Conservation (phyloP, 2,113 vertebrate genomes). For the Cranoglanis bouderius region DNA sequence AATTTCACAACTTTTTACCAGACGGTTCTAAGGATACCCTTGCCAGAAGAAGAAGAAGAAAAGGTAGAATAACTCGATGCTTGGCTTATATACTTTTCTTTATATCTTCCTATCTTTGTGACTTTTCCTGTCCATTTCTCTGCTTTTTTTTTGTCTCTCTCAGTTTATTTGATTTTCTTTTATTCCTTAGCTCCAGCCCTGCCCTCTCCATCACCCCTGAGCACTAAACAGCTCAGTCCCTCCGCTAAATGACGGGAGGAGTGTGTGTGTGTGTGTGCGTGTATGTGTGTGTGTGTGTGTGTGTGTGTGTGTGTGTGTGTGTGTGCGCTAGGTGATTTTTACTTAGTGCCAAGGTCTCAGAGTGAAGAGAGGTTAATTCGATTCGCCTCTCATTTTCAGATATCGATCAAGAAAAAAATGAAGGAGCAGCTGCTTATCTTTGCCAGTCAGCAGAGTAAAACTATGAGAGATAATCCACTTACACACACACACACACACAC, state of each 20-base stretch:
- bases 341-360: slow-evolving; percentile 32
- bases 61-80: no score
- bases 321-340: slow-evolving; percentile 12
- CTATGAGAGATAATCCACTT: slow-evolving; percentile 18
- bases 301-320: slow-evolving; percentile 14
- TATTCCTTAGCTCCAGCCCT: neutral
- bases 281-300: neutral
- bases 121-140: neutral
- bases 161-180: slow-evolving; percentile 5
- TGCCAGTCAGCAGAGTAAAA: slow-evolving; percentile 41
- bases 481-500: slow-evolving; percentile 17
- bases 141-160: slow-evolving; percentile 13
- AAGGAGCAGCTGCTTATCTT: slow-evolving; percentile 48
- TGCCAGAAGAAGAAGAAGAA: no score
- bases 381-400: slow-evolving; percentile 44
- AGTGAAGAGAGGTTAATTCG: slow-evolving; percentile 49
- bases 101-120: neutral
- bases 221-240: neutral
- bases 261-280: neutral
- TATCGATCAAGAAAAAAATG: slow-evolving; percentile 48
- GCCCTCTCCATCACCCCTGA: neutral
- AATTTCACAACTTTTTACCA: no score
- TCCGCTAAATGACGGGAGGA: slow-evolving; percentile 14
- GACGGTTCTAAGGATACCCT: no score
- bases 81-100: neutral